Evolutionary conservation across 2,113 vertebrate genomes (phyloP).

Genomic region (Gasterosteus nipponicus): DNA sequence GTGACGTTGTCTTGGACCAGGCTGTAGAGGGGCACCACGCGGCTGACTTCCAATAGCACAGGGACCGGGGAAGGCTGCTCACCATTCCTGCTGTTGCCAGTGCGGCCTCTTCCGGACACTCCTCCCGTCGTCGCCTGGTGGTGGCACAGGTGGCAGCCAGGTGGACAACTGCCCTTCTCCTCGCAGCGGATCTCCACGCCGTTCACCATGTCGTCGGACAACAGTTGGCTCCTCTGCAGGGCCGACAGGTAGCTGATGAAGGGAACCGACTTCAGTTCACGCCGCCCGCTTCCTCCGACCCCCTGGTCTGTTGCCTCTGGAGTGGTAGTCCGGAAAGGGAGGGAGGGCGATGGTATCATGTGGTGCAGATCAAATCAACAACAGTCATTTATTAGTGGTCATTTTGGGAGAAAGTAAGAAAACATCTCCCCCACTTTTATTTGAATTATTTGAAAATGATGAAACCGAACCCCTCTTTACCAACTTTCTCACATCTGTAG

Average conservation of each 20-base stretch:
- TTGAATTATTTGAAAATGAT: neutral
- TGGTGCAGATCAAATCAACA: conserved; percentile 3
- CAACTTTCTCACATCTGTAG: conserved; percentile 11
- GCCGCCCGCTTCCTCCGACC: conserved; percentile 82
- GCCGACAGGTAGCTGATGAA: conserved; percentile 97
- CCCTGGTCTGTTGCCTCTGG: conserved; percentile 93
- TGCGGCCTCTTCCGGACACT: conserved; percentile 54
- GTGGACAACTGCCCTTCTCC: conserved; percentile 93
- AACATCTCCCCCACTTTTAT: neutral
- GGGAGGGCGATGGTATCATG: neutral
- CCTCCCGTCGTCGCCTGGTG: conserved; percentile 72
- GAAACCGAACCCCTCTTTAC: conserved; percentile 8
- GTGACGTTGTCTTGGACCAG: conserved; percentile 95
- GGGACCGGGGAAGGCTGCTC: conserved; percentile 92
- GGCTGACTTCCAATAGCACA: conserved; percentile 93
- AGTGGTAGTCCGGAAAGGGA: neutral
- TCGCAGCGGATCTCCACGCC: conserved; percentile 96
- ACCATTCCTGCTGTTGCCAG: conserved; percentile 71
- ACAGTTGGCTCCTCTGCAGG: conserved; percentile 91
- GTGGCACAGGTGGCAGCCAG: conserved; percentile 93
- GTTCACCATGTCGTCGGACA: conserved; percentile 91
- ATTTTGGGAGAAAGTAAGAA: neutral
- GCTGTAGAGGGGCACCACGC: conserved; percentile 90
- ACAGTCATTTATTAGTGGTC: neutral
- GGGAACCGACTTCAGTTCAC: conserved; percentile 93